Evolutionary conservation across 2,113 vertebrate genomes (phyloP).

Genomic region (Prochilodus magdalenae): DNA sequence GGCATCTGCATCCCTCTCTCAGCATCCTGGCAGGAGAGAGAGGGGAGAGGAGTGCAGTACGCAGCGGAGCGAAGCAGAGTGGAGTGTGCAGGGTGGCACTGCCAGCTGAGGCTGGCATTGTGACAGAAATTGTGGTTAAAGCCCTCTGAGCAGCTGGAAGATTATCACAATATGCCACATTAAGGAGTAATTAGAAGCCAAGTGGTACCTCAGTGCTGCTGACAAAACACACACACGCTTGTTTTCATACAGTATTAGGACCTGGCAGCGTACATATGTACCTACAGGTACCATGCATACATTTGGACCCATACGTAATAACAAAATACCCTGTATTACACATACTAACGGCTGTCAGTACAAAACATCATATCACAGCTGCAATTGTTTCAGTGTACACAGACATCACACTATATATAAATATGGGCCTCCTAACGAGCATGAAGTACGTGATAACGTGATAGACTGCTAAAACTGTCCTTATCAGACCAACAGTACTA

Average conservation of each 20-base stretch:
- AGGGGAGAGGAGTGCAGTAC: not conserved
- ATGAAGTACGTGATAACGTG: no score
- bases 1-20: conserved; percentile 44
- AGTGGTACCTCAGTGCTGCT: conserved; percentile 36
- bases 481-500: no score
- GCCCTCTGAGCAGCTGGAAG: conserved; percentile 24
- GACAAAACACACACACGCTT: conserved; percentile 50
- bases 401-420: no score
- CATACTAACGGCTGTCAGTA: no score
- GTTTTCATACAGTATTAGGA: not conserved
- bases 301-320: not conserved
- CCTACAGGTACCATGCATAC: conserved; percentile 53
- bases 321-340: no score
- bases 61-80: not conserved
- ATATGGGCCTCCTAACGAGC: no score
- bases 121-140: conserved; percentile 28
- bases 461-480: no score
- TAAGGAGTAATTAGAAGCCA: conserved; percentile 54
- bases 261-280: conserved; percentile 53
- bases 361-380: no score
- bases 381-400: no score
- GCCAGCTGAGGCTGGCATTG: conserved; percentile 28
- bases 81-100: conserved; percentile 6
- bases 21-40: conserved; percentile 18
- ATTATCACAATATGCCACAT: conserved; percentile 48